Evolutionary conservation across 2,797 vertebrate species (phyloP).

Genomic region (Sebastes iracundus): DNA sequence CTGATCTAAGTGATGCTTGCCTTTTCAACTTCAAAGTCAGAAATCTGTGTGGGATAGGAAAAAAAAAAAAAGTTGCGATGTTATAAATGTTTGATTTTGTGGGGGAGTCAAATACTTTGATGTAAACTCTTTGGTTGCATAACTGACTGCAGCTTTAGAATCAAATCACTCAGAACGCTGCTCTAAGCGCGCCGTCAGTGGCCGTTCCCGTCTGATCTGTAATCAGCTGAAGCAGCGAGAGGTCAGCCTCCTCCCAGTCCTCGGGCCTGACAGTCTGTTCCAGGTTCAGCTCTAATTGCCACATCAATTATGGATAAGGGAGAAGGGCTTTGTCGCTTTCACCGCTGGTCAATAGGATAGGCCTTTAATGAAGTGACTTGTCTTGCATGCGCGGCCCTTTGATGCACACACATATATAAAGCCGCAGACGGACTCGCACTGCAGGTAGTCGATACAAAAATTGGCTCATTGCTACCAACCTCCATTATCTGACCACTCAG

Average conservation of each 20-base stretch:
- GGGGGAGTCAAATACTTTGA: constrained; percentile 72
- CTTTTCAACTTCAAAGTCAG: constrained; percentile 70
- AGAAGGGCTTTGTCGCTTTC: constrained; percentile 48
- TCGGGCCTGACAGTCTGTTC: constrained; percentile 35
- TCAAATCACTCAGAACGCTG: constrained; percentile 44
- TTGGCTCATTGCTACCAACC: constrained; percentile 31
- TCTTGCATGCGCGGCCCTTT: constrained; percentile 26
- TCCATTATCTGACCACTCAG: constrained; percentile 43
- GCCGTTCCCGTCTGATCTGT: constrained; percentile 46
- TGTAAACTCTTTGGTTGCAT: constrained; percentile 57
- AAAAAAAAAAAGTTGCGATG: constrained; percentile 43
- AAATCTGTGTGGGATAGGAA: constrained; percentile 50
- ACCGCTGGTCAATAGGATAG: constrained; percentile 54
- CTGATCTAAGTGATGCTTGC: constrained; percentile 55
- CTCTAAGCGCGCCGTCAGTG: constrained; percentile 22
- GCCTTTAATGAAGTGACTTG: constrained; percentile 64
- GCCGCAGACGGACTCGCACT: neutral
- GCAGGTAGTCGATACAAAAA: constrained; percentile 53
- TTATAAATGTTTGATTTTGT: constrained; percentile 76
- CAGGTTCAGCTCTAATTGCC: constrained; percentile 64
- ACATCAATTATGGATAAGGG: constrained; percentile 67
- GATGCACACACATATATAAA: constrained; percentile 30
- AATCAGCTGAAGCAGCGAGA: constrained; percentile 46
- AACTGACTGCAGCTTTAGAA: constrained; percentile 60
- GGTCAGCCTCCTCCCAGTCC: constrained; percentile 26